A percentile compares a stretch with the other conserved stretches of the same genome.
Evolutionary conservation across 1,140 invertebrate genomes (phyloP).

Genomic region (Pseudomyrmex dendroicus): DNA sequence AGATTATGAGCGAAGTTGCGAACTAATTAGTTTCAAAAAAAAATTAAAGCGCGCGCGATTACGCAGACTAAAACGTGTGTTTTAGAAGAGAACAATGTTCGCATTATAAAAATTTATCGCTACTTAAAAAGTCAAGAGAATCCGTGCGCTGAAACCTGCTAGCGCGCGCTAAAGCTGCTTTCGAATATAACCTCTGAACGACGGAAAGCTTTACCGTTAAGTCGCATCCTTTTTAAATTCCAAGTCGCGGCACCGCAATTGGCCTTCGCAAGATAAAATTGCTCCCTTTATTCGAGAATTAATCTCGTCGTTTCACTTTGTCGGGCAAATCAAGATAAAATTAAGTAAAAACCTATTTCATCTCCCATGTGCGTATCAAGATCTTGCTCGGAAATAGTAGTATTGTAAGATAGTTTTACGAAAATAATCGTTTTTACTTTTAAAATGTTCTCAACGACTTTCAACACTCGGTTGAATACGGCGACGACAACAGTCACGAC

Average conservation of each 20-base stretch:
- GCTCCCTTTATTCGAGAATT: background rate
- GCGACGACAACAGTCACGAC: no score
- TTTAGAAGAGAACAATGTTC: background rate
- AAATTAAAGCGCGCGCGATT: background rate
- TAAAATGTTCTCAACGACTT: no score
- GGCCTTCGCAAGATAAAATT: background rate
- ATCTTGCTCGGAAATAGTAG: background rate
- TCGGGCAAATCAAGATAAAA: conserved; percentile 28
- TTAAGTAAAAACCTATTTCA: background rate
- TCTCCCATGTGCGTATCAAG: no score
- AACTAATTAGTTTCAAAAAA: background rate
- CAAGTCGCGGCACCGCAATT: conserved; percentile 2
- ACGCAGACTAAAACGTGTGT: no score
- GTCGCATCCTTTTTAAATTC: background rate
- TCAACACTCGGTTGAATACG: no score
- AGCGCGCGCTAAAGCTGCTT: no score
- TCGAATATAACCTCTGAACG: no score
- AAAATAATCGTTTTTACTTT: no score
- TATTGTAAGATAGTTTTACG: no score
- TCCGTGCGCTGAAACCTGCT: background rate
- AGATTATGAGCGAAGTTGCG: background rate
- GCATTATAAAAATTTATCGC: conserved; percentile 12
- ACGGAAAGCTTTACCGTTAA: background rate
- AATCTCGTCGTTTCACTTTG: background rate
- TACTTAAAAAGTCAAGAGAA: background rate